Conservation (phyloP, 2,888 invertebrate species). For the Alviniconcha strummeri region DNA sequence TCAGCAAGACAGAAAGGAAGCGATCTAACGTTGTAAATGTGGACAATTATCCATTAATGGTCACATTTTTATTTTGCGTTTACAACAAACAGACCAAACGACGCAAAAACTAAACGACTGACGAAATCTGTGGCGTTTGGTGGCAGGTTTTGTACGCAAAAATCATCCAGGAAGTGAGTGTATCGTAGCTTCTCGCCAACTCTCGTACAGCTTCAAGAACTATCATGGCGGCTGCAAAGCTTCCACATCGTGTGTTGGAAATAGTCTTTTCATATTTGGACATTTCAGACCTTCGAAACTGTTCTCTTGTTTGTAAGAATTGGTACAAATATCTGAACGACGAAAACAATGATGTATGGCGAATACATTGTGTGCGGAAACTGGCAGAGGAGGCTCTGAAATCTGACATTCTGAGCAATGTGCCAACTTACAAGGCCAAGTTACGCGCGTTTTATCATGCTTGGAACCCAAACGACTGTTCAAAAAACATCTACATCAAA, state of each 20-base stretch:
- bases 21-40: too few species aligned
- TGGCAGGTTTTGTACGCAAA: background rate
- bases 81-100: too few species aligned
- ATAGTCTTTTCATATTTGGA: constrained; percentile 88
- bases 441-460: constrained; percentile 91
- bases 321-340: constrained; percentile 94
- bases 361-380: constrained; percentile 89
- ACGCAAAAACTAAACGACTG: too few species aligned
- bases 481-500: constrained; percentile 96
- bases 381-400: constrained; percentile 91
- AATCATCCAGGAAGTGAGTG: constrained; percentile 23
- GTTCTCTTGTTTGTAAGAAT: constrained; percentile 92
- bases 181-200: constrained; percentile 35
- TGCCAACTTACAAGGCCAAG: constrained; percentile 94
- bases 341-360: constrained; percentile 97
- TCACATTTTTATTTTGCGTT: too few species aligned
- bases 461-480: constrained; percentile 98
- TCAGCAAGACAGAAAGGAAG: constrained; percentile 1
- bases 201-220: constrained; percentile 30
- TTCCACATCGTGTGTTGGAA: constrained; percentile 67
- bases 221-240: constrained; percentile 64
- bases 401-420: constrained; percentile 91
- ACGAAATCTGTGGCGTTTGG: too few species aligned
- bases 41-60: too few species aligned
- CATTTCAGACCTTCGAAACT: constrained; percentile 89